Conservation (phyloP, 2,888 invertebrate genomes). For the Nebria salina region DNA sequence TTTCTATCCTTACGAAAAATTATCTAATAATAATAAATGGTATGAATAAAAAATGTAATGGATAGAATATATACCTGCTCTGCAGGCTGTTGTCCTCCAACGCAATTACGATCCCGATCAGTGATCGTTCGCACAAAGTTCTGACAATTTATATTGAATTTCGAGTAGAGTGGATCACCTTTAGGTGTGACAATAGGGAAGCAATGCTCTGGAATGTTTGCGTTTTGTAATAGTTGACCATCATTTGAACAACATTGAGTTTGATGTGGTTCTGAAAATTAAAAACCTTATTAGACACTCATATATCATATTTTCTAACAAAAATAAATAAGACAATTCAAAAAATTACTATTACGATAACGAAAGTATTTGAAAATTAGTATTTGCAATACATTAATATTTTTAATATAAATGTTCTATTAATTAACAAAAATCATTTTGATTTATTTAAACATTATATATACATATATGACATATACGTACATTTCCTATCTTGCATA, state of each 20-base stretch:
- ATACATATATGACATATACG: neutral
- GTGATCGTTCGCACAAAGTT: constrained; percentile 78
- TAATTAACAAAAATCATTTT: too few species aligned
- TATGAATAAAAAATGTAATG: neutral
- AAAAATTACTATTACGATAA: too few species aligned
- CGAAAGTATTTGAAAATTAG: too few species aligned
- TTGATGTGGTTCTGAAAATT: constrained; percentile 65
- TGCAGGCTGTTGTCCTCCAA: constrained; percentile 70
- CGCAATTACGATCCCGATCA: constrained; percentile 74
- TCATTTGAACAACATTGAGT: constrained; percentile 72
- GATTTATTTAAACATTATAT: neutral
- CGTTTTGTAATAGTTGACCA: constrained; percentile 65
- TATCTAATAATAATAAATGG: too few species aligned
- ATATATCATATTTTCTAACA: too few species aligned
- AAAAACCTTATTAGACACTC: constrained; percentile 10
- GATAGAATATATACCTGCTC: constrained; percentile 70
- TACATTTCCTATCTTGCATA: neutral
- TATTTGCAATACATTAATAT: too few species aligned
- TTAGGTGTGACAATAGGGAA: constrained; percentile 67
- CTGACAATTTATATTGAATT: constrained; percentile 71
- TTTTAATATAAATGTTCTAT: too few species aligned
- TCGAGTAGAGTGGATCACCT: constrained; percentile 67
- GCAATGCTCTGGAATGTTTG: constrained; percentile 63
- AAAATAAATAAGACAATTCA: too few species aligned
- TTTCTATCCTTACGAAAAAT: too few species aligned